A percentile compares a stretch with the other conserved stretches of the same genome.
phyloP scores from a whole-genome alignment of 2,888 invertebrate genomes.

The Heterodera filipjevi region DNA sequence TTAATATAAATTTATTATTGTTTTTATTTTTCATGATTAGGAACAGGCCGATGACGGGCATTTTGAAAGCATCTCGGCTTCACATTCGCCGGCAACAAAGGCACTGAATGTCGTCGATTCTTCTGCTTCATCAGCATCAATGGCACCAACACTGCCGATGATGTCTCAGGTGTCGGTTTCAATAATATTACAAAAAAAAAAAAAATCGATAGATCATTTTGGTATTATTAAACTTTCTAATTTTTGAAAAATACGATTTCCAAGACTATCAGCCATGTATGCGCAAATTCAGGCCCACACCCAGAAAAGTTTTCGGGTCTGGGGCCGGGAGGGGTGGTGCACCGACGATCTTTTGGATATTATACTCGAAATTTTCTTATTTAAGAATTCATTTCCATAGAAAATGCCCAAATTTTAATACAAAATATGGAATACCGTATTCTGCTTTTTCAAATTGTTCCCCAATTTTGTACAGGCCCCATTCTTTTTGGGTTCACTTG shows the following conservation, averaged over 20 bases:
- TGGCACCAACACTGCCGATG: constrained; percentile 3
- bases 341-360: too few relatives aligned
- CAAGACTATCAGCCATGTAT: too few relatives aligned
- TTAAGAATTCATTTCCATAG: too few relatives aligned
- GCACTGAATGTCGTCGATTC: not conserved
- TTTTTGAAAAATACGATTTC: too few relatives aligned
- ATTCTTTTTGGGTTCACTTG: not conserved
- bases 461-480: not conserved
- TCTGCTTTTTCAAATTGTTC: too few relatives aligned
- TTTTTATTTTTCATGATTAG: not conserved
- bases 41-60: constrained; percentile 24
- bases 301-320: too few relatives aligned
- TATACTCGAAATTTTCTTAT: too few relatives aligned
- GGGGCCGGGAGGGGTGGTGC: too few relatives aligned
- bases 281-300: too few relatives aligned
- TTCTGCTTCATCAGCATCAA: not conserved
- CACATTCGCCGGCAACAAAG: not conserved
- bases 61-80: constrained; percentile 9
- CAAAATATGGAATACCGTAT: too few relatives aligned
- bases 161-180: not conserved
- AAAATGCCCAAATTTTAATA: not conserved
- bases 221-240: too few relatives aligned
- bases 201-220: not conserved
- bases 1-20: too few relatives aligned
- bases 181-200: not conserved